These are phyloP conservation scores for Ptychochromis oligacanthus DNA, from an alignment of 2,113 vertebrate species.

Conservation along the genomic window DNA sequence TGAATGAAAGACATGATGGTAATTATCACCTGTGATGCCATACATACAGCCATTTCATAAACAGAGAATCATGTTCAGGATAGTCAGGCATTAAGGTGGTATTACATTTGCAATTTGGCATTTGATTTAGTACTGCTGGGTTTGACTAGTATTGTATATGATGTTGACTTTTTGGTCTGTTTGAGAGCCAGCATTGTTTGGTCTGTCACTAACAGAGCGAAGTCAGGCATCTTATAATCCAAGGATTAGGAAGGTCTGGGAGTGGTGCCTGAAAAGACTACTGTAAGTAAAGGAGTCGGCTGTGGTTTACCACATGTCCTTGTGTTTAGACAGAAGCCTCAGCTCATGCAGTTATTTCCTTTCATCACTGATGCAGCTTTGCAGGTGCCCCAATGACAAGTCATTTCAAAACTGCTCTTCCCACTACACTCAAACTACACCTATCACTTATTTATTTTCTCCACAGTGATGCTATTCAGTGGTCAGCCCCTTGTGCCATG, in stretches of 20 bases:
- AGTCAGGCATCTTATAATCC: conserved; percentile 40
- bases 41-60: background rate
- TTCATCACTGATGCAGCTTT: conserved; percentile 59
- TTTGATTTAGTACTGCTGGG: background rate
- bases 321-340: conserved; percentile 38
- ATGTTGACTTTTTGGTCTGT: background rate
- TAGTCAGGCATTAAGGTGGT: too few relatives aligned
- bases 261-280: conserved; percentile 63
- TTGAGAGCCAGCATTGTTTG: conserved; percentile 1
- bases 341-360: conserved; percentile 52
- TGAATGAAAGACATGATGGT: background rate
- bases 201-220: conserved; percentile 24
- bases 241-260: conserved; percentile 50
- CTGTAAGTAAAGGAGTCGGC: conserved; percentile 16
- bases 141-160: background rate
- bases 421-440: background rate
- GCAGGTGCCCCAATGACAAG: conserved; percentile 44
- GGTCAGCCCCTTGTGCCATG: fast-evolving
- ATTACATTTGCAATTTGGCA: background rate
- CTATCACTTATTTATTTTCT: background rate
- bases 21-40: background rate
- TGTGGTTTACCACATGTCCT: conserved; percentile 7
- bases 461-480: background rate
- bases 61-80: background rate
- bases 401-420: conserved; percentile 8